Base-by-base conservation (phyloP, 2,113 vertebrate genomes). In the Amia ocellicauda region DNA sequence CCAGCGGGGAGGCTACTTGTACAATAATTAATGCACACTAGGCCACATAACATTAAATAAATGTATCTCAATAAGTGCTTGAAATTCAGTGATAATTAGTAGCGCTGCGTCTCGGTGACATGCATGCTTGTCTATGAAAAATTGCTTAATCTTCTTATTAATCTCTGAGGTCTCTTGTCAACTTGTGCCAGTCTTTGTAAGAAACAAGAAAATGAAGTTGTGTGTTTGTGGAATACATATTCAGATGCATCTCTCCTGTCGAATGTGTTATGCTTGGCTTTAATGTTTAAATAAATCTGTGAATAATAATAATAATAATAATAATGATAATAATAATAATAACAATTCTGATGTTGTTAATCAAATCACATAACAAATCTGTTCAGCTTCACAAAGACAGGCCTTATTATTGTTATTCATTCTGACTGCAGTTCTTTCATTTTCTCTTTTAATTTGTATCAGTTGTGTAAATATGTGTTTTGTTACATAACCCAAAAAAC, bases 21-120 rank as follows among this genome's bases (percentile, higher is more conserved):
- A 75, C 60, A 55, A 43, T 78, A 83, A 83, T 78, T 73, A 83
- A 80, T 55, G 63, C 61, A 75, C 71, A 73, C 70, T 64, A 76
- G 65, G 70, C 64, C 67, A 67, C 1, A 50, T 52, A 80, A 71
- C 63, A 79, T 73, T 70, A 78, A 86, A 84, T 71, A 69, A 67
- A 82, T 78, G 64, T 74, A 78, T 66, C 72, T 80, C 79, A 73
- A 64, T 61, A 56, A 72, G 28, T 31, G 49, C 66, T 72, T 45
- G 60, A 80, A 54, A 74, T 82, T 75, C 63, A 69, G 61, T 61
- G 47, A 73, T 79, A 85, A 83, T 83, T 83, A 86, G 72, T 69
- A 84, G 69, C 54, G 80, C 68, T 76, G 62, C 63, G 74, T 74
- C 69, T 80, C 8, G 1, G 58, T 71, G 62, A 65, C 69, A 80